phyloP scores from a whole-genome alignment of 35 echinoderm and acorn worm species.

The Lytechinus variegatus region DNA sequence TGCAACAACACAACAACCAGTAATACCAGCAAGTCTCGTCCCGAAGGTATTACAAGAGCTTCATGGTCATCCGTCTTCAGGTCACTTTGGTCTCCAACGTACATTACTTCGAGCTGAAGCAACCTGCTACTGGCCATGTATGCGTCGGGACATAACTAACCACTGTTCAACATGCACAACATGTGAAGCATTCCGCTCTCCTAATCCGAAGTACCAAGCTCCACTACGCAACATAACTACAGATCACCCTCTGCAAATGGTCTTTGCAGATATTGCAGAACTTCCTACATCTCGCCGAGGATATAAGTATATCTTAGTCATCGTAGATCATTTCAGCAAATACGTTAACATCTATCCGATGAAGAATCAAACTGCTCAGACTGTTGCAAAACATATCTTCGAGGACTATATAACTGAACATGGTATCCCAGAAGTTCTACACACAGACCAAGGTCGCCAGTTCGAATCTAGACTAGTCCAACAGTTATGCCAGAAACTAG shows the following conservation, averaged over 20 bases:
- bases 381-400: conserved; percentile 31
- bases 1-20: not conserved
- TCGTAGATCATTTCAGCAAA: conserved; percentile 34
- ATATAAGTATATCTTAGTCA: conserved; percentile 15
- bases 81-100: conserved; percentile 15
- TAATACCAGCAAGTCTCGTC: not conserved
- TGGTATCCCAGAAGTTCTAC: conserved; percentile 41
- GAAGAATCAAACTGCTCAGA: conserved; percentile 36
- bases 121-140: conserved; percentile 35
- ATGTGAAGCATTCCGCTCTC: not conserved
- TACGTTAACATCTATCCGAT: conserved; percentile 36
- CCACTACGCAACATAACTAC: not conserved
- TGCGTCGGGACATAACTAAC: not conserved
- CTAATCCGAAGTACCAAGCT: conserved; percentile 36
- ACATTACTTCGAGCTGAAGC: not conserved
- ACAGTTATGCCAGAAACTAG: conserved; percentile 31
- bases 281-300: conserved; percentile 4
- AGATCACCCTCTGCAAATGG: conserved; percentile 23
- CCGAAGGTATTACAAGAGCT: not conserved
- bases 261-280: conserved; percentile 31
- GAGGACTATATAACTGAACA: conserved; percentile 45
- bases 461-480: conserved; percentile 48
- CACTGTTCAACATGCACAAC: not conserved
- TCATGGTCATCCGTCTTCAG: conserved; percentile 37
- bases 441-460: conserved; percentile 61